A percentile compares a stretch with the other conserved stretches of the same genome.
Evolutionary conservation across 1,140 invertebrate species (phyloP).

Genomic region (Trichoplusia ni): DNA sequence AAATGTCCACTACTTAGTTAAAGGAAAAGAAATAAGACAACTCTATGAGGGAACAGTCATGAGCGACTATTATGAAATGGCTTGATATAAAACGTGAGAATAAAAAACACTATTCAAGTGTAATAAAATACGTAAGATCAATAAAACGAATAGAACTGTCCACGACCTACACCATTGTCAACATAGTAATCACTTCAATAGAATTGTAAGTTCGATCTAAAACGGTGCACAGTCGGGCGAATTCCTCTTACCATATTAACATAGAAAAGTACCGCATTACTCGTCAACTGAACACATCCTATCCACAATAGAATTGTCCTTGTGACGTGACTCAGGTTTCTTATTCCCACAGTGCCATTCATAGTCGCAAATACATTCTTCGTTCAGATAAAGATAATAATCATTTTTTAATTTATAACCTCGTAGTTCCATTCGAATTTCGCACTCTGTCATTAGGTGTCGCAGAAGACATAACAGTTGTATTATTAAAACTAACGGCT

Average conservation of each 20-base stretch:
- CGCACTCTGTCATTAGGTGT: background rate
- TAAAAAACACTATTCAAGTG: too few species aligned
- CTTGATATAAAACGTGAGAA: too few species aligned
- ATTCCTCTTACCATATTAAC: conserved; percentile 11
- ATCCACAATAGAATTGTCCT: conserved; percentile 53
- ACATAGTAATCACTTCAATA: too few species aligned
- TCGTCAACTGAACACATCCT: conserved; percentile 50
- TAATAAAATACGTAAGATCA: too few species aligned
- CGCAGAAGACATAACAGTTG: background rate
- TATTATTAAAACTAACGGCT: conserved; percentile 14
- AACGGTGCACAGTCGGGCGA: background rate
- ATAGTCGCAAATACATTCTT: background rate
- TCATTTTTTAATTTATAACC: background rate
- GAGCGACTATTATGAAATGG: too few species aligned
- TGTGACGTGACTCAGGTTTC: conserved; percentile 44
- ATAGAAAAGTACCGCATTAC: conserved; percentile 35
- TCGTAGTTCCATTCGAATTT: background rate
- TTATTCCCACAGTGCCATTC: conserved; percentile 29
- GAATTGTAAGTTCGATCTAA: background rate
- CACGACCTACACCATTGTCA: background rate
- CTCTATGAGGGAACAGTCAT: too few species aligned
- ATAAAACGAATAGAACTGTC: background rate
- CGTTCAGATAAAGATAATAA: background rate
- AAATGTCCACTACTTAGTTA: too few species aligned
- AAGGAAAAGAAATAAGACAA: too few species aligned